Evolutionary conservation across 2,113 vertebrate species (phyloP), one percentile per base, ranked within the genome.

Genomic region (Maccullochella peelii): DNA sequence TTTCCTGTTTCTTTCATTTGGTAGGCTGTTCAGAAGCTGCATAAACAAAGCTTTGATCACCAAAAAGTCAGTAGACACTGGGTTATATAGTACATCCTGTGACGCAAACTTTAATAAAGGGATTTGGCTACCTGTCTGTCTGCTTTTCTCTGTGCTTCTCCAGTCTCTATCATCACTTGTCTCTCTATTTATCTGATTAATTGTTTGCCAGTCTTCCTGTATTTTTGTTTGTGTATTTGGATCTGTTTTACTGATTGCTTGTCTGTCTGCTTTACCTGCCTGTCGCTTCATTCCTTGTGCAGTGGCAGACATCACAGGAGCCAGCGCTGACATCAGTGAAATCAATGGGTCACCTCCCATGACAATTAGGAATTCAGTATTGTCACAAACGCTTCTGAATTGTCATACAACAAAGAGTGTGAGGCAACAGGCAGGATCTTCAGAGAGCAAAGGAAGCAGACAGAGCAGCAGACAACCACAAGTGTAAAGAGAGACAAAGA

Each of bases 301-400:
- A 30, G 66, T 27, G 44, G 80, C 66, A 79, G 70, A 79, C 80
- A 77, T 89, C 85, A 83, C 42, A 83, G 50, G 49, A 65, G 58
- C 68, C 58, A 2, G 33, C 49, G 40, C 61, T 80, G 82, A 75
- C 79, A 79, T 59, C 50, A 61, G 42, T 44, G 38, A 83, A 90
- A 83, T 87, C 84, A 80, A 58, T 71, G 79, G 86, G 73, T 86
- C 76, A 83, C 70, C 80, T 81, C 80, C 77, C 69, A 73, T 75
- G 82, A 75, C 85, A 81, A 78, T 85, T 75, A 76, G 73, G 79
- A 57, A 78, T 86, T 81, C 62, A 55, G 73, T 62, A 33, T 69
- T 58, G 77, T 79, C 68, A 65, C 27, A 2, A 75, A 21, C 73
- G 61, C 85, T 81, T 86, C 66, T 82, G 68, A 79, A 79, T 82